Evolutionary conservation across 2,797 vertebrate species (phyloP).

Genomic region (Syngnathus acus): DNA sequence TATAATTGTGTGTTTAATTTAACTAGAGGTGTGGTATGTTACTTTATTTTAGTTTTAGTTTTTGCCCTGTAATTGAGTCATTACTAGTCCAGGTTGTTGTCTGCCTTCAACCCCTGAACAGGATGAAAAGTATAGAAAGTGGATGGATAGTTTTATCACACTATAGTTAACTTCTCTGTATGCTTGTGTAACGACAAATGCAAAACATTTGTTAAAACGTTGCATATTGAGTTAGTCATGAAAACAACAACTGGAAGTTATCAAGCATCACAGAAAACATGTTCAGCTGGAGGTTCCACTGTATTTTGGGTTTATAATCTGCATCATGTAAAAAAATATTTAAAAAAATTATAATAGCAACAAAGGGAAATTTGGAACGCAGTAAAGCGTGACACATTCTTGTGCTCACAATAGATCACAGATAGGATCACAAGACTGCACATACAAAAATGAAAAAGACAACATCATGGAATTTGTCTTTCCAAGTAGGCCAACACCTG

Average conservation of each 20-base stretch:
- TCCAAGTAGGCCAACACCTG: constrained; percentile 58
- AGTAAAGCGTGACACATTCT: background rate
- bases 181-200: background rate
- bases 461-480: constrained; percentile 5
- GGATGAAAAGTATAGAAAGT: background rate
- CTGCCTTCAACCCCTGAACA: too few species aligned
- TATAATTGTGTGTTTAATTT: background rate
- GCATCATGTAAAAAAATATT: background rate
- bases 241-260: background rate
- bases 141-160: background rate
- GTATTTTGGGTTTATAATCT: background rate
- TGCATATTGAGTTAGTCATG: background rate
- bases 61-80: background rate
- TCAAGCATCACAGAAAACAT: background rate
- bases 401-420: constrained; percentile 8
- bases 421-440: constrained; percentile 19
- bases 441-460: constrained; percentile 7
- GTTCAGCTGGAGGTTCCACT: background rate
- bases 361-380: background rate
- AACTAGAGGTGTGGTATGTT: background rate
- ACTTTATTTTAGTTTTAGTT: background rate
- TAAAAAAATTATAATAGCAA: background rate
- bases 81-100: too few species aligned
- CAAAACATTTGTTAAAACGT: background rate
- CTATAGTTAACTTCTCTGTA: background rate